Conservation (phyloP, 92 coral and sea anemone species). For the Parazoanthus atlanticus region DNA sequence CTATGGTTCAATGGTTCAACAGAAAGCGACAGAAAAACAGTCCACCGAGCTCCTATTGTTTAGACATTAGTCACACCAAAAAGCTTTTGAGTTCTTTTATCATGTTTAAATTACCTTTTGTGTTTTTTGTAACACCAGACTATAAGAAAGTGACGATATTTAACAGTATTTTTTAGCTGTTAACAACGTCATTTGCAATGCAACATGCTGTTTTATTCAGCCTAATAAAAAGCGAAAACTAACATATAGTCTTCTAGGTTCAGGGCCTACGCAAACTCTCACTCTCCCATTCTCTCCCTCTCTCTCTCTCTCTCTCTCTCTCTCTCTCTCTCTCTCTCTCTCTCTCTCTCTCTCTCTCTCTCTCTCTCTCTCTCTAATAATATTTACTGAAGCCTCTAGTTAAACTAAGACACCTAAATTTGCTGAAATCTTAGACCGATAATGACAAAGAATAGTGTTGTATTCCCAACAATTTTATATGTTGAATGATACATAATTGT, state of each 20-base stretch:
- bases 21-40: slow-evolving; percentile 10
- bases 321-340: too few species aligned
- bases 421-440: too few species aligned
- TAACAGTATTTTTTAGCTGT: too few species aligned
- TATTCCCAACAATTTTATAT: neutral
- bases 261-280: neutral
- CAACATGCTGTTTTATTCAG: neutral
- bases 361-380: neutral
- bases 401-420: neutral
- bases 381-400: neutral
- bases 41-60: neutral
- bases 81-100: neutral
- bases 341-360: too few species aligned
- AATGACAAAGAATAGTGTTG: neutral
- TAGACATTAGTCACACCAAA: slow-evolving; percentile 14
- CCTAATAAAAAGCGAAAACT: neutral
- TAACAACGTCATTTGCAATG: neutral
- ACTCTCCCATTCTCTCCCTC: too few species aligned
- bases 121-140: neutral
- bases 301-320: too few species aligned
- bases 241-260: neutral
- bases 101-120: slow-evolving; percentile 7
- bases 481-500: neutral
- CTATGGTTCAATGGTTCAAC: neutral
- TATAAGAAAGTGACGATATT: neutral